Conservation (phyloP, 2,888 invertebrate genomes). For the Stenotaenia linearis region DNA sequence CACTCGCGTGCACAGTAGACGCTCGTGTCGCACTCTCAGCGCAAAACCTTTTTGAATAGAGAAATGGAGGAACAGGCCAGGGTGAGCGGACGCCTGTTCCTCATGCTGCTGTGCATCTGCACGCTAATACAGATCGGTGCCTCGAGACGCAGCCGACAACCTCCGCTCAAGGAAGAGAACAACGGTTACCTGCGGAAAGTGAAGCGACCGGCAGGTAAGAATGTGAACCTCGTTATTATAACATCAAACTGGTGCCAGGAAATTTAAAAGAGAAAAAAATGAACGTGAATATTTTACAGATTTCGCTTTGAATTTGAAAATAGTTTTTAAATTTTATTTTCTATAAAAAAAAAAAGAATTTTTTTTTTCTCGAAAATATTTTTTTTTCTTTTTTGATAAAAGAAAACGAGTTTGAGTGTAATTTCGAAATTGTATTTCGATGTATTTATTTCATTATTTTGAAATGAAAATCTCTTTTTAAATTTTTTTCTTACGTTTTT, state of each 20-base stretch:
- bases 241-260: background rate
- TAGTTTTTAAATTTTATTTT: background rate
- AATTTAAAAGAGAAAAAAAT: background rate
- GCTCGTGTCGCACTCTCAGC: background rate
- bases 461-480: too few species aligned
- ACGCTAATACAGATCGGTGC: background rate
- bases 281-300: background rate
- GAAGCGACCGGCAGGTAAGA: slow-evolving; percentile 1
- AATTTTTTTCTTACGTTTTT: too few species aligned
- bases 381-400: background rate
- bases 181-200: background rate
- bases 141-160: background rate
- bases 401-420: too few species aligned
- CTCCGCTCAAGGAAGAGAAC: background rate
- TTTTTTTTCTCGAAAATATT: background rate
- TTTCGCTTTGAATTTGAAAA: background rate
- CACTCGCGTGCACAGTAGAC: background rate
- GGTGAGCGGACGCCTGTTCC: background rate
- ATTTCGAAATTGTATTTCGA: too few species aligned
- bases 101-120: background rate
- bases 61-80: background rate
- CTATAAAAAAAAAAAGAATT: background rate
- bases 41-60: background rate
- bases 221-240: background rate
- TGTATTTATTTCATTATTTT: too few species aligned